Evolutionary conservation across 2,113 vertebrate species (phyloP).

Genomic region (Lamprotornis superbus): DNA sequence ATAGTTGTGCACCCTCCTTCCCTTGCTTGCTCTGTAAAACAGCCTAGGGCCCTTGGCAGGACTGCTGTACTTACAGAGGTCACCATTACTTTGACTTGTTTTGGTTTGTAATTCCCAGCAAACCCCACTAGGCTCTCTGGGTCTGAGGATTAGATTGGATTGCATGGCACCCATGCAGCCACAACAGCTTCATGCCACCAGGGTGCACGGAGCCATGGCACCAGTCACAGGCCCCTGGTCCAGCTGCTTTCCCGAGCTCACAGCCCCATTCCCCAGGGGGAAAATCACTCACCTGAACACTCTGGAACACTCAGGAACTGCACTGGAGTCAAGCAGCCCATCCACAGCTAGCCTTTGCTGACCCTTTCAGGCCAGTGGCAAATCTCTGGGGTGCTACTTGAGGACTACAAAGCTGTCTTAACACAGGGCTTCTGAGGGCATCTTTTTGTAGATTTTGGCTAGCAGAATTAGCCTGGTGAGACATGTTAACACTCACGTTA

Average conservation of each 20-base stretch:
- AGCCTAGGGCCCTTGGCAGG: not conserved
- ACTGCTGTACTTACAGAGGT: not conserved
- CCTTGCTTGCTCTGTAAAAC: not conserved
- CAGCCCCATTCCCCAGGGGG: rapidly evolving
- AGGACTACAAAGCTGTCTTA: not conserved
- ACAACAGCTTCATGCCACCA: not conserved
- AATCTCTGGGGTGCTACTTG: not conserved
- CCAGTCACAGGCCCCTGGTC: not conserved
- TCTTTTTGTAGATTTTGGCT: not conserved
- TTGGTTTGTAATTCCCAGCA: not conserved
- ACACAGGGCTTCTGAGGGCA: not conserved
- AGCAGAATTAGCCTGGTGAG: not conserved
- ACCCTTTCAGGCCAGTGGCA: not conserved
- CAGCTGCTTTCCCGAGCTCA: not conserved
- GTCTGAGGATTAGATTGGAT: not conserved
- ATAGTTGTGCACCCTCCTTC: not conserved
- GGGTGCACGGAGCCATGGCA: rapidly evolving
- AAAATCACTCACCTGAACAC: not conserved
- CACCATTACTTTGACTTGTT: not conserved
- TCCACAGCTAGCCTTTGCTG: not conserved
- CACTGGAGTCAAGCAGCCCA: rapidly evolving
- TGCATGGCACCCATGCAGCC: not conserved
- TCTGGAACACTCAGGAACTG: not conserved
- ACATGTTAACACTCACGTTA: rapidly evolving
- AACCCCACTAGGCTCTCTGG: not conserved